Conservation (phyloP, 2,113 vertebrate species). For the Heptranchias perlo region DNA sequence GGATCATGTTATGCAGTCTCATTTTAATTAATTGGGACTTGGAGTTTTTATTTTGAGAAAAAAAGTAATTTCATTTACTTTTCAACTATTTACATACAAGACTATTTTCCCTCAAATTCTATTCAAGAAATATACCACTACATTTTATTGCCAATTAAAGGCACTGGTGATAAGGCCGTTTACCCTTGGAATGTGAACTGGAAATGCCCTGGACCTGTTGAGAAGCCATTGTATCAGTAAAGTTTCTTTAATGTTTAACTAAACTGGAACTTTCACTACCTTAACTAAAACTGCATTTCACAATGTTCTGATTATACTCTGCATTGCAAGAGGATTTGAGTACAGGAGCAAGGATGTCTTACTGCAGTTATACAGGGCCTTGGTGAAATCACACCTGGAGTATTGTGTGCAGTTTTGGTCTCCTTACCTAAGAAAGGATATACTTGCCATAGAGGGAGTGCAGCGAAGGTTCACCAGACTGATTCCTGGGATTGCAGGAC, state of each 20-base stretch:
- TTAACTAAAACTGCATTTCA: conserved; percentile 15
- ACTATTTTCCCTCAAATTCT: background rate
- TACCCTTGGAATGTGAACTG: background rate
- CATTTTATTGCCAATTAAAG: background rate
- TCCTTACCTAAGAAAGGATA: too few relatives aligned
- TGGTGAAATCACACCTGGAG: too few relatives aligned
- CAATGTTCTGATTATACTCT: too few relatives aligned
- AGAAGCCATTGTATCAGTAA: background rate
- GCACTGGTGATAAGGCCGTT: background rate
- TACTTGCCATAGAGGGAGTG: too few relatives aligned
- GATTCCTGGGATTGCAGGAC: too few relatives aligned
- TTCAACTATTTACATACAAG: background rate
- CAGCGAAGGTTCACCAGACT: too few relatives aligned
- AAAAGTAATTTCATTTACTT: background rate
- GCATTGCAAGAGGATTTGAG: too few relatives aligned
- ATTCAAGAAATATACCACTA: background rate
- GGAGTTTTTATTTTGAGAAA: background rate
- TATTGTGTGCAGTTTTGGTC: too few relatives aligned
- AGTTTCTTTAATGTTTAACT: background rate
- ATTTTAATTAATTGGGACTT: background rate
- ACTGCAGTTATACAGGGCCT: too few relatives aligned
- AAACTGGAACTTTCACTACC: background rate
- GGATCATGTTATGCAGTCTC: background rate
- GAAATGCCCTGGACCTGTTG: background rate
- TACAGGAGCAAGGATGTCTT: too few relatives aligned